Conservation (phyloP, 2,797 vertebrate genomes). For the Notamacropus eugenii region DNA sequence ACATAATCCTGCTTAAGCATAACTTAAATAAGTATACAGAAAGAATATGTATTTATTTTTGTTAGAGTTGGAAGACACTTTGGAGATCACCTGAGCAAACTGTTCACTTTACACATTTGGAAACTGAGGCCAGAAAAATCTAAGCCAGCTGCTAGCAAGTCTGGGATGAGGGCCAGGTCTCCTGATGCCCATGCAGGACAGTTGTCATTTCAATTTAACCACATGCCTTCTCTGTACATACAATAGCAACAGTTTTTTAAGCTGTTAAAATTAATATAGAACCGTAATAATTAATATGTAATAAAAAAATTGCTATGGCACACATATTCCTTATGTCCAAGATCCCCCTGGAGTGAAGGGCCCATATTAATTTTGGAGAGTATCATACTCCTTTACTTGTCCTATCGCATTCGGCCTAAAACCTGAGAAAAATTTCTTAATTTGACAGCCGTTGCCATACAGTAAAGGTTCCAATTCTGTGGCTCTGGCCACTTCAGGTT, state of each 20-base stretch:
- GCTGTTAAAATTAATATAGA: neutral
- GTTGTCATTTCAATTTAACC: neutral
- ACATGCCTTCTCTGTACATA: neutral
- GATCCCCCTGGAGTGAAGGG: neutral
- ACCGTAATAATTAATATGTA: neutral
- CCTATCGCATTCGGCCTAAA: neutral
- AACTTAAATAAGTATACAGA: neutral
- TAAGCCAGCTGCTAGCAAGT: neutral
- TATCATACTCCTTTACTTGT: neutral
- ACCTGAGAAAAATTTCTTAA: neutral
- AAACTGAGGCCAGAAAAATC: neutral
- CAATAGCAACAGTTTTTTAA: neutral
- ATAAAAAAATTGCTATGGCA: neutral
- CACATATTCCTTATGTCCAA: neutral
- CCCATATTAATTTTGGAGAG: neutral
- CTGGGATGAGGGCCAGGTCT: neutral
- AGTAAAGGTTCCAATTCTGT: neutral
- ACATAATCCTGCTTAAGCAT: neutral
- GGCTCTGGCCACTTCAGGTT: neutral
- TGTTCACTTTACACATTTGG: neutral
- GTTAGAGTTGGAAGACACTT: neutral
- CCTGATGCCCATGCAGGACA: neutral
- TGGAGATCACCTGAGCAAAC: neutral
- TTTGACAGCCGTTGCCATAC: neutral
- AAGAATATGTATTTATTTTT: neutral